Conservation (phyloP, 2,113 vertebrate species). For the Oenanthe oenanthe region DNA sequence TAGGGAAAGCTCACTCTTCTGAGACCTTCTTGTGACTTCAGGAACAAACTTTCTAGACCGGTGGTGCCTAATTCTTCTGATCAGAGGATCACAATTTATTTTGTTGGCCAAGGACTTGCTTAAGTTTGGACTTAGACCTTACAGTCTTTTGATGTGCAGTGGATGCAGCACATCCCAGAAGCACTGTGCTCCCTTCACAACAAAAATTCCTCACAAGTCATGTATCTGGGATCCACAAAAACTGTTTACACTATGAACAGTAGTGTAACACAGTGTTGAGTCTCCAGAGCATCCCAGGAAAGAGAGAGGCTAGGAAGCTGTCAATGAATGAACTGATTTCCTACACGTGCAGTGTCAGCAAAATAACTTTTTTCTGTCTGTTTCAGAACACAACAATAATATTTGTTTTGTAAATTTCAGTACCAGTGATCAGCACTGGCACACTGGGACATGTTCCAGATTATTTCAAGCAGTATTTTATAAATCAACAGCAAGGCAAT, state of each 20-base stretch:
- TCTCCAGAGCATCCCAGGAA: not conserved
- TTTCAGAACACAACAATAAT: not conserved
- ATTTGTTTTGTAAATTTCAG: not conserved
- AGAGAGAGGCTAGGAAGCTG: not conserved
- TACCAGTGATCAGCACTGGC: not conserved
- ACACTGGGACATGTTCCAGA: not conserved
- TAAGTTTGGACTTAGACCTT: fast-evolving
- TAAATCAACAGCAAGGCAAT: not conserved
- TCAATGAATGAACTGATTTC: not conserved
- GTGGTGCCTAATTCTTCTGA: not conserved
- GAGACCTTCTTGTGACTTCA: not conserved
- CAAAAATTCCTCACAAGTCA: not conserved
- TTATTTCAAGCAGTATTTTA: not conserved
- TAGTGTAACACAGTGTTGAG: not conserved
- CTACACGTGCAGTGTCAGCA: not conserved
- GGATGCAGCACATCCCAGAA: not conserved
- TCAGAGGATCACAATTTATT: not conserved
- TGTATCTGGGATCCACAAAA: not conserved
- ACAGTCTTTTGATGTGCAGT: not conserved
- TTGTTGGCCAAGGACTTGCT: not conserved
- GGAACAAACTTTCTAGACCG: not conserved
- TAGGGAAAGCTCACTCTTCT: not conserved
- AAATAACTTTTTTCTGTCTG: not conserved
- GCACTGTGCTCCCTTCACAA: not conserved
- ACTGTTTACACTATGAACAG: not conserved